phyloP scores from a whole-genome alignment of 2,113 vertebrate species.

The Paramisgurnus dabryanus region DNA sequence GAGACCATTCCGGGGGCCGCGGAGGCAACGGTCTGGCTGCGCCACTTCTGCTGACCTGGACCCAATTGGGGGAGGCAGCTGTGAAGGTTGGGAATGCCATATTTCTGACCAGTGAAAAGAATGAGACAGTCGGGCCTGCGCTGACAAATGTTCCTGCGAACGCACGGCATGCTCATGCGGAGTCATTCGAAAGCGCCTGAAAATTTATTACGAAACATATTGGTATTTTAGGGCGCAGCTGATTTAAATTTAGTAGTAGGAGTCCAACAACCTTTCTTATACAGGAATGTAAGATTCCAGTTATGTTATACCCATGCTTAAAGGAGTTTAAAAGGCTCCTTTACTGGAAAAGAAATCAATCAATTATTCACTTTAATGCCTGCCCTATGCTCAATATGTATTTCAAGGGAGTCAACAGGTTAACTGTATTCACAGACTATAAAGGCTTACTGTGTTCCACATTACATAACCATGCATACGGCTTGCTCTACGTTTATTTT shows the following conservation, averaged over 20 bases:
- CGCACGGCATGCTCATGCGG: slow-evolving; percentile 26
- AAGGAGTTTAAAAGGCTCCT: slow-evolving; percentile 47
- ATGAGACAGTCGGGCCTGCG: slow-evolving; percentile 68
- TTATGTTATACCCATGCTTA: slow-evolving; percentile 13
- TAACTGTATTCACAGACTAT: not conserved
- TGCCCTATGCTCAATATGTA: not conserved
- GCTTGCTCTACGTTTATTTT: not conserved
- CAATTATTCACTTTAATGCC: slow-evolving; percentile 39
- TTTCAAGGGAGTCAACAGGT: slow-evolving; percentile 9
- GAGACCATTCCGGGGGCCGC: slow-evolving; percentile 48
- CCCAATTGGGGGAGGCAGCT: slow-evolving; percentile 74
- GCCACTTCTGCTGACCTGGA: slow-evolving; percentile 65
- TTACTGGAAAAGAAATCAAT: slow-evolving; percentile 36
- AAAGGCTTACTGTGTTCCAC: not conserved
- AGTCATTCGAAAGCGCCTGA: slow-evolving; percentile 69
- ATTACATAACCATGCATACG: too few relatives aligned
- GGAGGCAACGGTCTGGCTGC: slow-evolving; percentile 55
- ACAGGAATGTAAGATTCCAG: slow-evolving; percentile 57
- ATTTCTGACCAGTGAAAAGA: slow-evolving; percentile 65
- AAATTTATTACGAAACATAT: slow-evolving; percentile 78
- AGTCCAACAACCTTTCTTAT: slow-evolving; percentile 52
- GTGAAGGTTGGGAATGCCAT: slow-evolving; percentile 69
- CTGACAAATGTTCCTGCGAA: slow-evolving; percentile 68
- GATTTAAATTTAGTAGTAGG: slow-evolving; percentile 69
- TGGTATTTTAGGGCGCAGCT: slow-evolving; percentile 77